Evolutionary conservation across 2,888 invertebrate species (phyloP), one percentile per base, ranked within the genome.

Genomic region (Heteromurus nitidus): DNA sequence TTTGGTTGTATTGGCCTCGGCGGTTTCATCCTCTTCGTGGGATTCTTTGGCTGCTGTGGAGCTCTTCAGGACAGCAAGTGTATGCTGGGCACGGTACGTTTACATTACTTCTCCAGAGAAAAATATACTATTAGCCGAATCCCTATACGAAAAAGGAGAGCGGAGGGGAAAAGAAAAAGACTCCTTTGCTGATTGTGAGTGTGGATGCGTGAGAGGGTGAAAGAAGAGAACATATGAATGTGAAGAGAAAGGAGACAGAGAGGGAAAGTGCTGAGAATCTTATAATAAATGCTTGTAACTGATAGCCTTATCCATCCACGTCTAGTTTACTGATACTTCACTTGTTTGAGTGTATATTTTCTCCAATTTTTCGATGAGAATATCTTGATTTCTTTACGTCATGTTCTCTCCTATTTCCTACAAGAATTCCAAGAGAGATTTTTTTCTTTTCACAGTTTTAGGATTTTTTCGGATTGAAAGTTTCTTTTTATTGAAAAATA

Each of bases 41-140:
- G 91, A 36, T 90, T 92, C 88, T 90, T 91, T 85, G 92, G 92
- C 20, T 92, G 92, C 86, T 91, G 91, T 84, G 92, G 91, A 0
- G 91, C 92, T 28, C 89, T 91, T 60, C 90, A 90, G 80, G 91
- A 91, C 82, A 91, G 90, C 88, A 89, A 89, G 82, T 90, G 90
- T 85, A 88, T 90, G 87, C 88, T 91, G 31, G 90, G 90, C 80
- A 88, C 90, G 86, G 90, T 90, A 88, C 88, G 89, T 55, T 44
- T n/a, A n/a, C n/a, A n/a, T n/a, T n/a, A n/a, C n/a, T n/a, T n/a
- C n/a, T n/a, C n/a, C n/a, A n/a, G n/a, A n/a, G 44, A 13, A 44
- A 44, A 44, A 44, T n/a, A n/a, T n/a, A 44, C 2, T n/a, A n/a
- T 44, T 44, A 44, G n/a, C 44, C n/a, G 44, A 44, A 44, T 44